Percentiles rank a stretch among this genome's conserved stretches.
phyloP scores from a whole-genome alignment of 2,113 vertebrate species.

The Rallus limicola region DNA sequence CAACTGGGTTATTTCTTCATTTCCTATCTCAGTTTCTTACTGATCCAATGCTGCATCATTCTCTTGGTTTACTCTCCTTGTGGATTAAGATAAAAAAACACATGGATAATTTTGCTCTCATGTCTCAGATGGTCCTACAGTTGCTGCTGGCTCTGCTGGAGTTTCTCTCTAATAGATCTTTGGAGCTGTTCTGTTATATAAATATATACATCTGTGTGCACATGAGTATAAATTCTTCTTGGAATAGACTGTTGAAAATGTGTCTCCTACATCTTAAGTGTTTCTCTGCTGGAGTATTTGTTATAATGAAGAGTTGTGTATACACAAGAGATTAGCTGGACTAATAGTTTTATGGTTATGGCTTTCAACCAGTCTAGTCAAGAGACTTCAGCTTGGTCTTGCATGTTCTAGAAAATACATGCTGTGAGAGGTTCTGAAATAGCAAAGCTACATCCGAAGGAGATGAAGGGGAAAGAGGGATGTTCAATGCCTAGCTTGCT shows the following conservation, averaged over 20 bases:
- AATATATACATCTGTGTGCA: background rate
- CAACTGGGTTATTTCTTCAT: background rate
- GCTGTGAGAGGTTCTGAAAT: background rate
- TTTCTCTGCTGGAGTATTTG: background rate
- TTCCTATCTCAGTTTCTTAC: background rate
- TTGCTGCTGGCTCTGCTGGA: background rate
- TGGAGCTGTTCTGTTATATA: background rate
- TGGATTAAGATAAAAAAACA: background rate
- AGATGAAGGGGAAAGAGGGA: background rate
- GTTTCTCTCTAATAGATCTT: background rate
- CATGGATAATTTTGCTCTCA: fast-evolving
- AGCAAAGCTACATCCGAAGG: background rate
- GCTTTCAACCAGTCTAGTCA: background rate
- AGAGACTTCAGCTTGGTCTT: background rate
- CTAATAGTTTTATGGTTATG: background rate
- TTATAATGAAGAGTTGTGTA: background rate
- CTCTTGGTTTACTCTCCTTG: background rate
- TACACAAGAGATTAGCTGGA: background rate
- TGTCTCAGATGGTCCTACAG: background rate
- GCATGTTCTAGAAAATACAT: background rate
- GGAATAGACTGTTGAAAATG: background rate
- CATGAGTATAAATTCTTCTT: background rate
- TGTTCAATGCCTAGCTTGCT: background rate
- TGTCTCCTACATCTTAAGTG: background rate
- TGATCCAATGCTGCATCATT: background rate